phyloP scores from a whole-genome alignment of 2,888 invertebrate genomes.

The Xanthorhoe designata region DNA sequence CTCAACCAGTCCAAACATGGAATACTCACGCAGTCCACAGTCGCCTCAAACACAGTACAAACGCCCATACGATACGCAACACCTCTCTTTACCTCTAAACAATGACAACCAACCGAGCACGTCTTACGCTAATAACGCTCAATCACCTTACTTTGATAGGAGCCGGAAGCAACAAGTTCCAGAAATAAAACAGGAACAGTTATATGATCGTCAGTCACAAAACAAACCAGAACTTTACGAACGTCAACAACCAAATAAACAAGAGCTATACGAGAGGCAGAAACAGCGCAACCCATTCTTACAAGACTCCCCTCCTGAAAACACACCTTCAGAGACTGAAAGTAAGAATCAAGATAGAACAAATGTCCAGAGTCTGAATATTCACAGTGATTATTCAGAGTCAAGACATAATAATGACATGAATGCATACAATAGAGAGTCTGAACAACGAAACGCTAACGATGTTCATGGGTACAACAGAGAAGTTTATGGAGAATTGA shows the following conservation, averaged over 20 bases:
- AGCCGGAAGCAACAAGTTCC: constrained; percentile 66
- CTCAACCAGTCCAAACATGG: constrained; percentile 71
- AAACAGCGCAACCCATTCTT: constrained; percentile 74
- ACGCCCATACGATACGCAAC: constrained; percentile 77
- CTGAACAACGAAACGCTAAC: constrained; percentile 57
- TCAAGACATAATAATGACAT: constrained; percentile 56
- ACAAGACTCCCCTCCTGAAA: constrained; percentile 66
- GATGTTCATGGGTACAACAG: constrained; percentile 63
- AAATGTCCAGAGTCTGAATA: constrained; percentile 47
- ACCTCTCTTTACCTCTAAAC: constrained; percentile 77
- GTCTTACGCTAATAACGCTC: constrained; percentile 78
- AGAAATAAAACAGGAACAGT: constrained; percentile 62
- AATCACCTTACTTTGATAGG: constrained; percentile 83
- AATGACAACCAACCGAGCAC: constrained; percentile 76
- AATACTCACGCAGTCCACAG: constrained; percentile 83
- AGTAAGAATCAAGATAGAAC: constrained; percentile 50
- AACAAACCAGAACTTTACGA: constrained; percentile 70
- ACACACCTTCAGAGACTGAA: constrained; percentile 50
- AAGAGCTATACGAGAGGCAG: constrained; percentile 71
- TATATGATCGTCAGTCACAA: constrained; percentile 57
- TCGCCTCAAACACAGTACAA: constrained; percentile 73
- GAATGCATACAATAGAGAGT: constrained; percentile 63
- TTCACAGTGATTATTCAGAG: constrained; percentile 64
- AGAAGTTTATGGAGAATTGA: constrained; percentile 73
- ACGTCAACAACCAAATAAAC: constrained; percentile 53